Percentiles rank a stretch among this genome's conserved stretches.
phyloP scores from a whole-genome alignment of 2,797 vertebrate genomes.

The Meriones psammophilus region DNA sequence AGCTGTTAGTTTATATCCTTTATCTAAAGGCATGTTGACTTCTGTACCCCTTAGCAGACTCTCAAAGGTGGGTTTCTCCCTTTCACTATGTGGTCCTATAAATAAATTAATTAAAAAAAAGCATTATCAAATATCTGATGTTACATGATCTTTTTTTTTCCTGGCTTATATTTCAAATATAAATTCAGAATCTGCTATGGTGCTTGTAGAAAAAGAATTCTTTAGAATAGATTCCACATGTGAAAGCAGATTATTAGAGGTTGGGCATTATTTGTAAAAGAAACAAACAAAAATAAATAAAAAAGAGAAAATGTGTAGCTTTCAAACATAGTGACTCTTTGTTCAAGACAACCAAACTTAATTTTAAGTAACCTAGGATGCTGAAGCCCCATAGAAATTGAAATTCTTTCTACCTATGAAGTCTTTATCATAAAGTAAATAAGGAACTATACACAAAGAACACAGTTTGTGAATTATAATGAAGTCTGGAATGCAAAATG shows the following conservation, averaged over 20 bases:
- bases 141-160: neutral
- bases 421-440: constrained; percentile 23
- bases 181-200: constrained; percentile 52
- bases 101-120: neutral
- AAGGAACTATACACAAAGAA: constrained; percentile 32
- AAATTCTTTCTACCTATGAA: constrained; percentile 36
- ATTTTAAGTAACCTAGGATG: constrained; percentile 6
- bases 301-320: neutral
- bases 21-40: neutral
- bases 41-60: neutral
- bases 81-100: neutral
- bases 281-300: neutral
- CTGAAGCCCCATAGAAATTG: neutral
- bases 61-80: neutral
- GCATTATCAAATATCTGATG: neutral
- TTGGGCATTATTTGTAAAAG: constrained; percentile 23
- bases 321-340: constrained; percentile 19
- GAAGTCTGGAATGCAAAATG: constrained; percentile 47
- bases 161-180: neutral
- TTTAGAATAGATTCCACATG: constrained; percentile 4
- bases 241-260: neutral
- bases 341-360: constrained; percentile 27
- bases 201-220: neutral
- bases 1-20: neutral
- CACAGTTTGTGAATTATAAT: constrained; percentile 48